Base-by-base conservation (phyloP, 2,797 vertebrate genomes). In the Acanthurus tractus region DNA sequence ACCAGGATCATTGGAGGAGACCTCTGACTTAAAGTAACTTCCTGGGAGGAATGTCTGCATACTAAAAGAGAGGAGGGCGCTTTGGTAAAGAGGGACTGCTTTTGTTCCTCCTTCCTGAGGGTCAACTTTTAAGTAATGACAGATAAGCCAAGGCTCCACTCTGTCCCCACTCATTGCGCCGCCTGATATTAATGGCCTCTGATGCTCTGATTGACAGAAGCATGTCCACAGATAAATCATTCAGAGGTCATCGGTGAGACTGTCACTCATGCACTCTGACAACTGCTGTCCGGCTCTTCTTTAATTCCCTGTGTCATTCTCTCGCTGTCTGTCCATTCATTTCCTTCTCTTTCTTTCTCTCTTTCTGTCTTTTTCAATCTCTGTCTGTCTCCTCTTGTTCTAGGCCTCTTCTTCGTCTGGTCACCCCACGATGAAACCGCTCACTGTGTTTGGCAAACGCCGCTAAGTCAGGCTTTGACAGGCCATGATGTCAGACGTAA, bases 211-310 rank as follows among this genome's bases (percentile, higher is more conserved):
- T 88, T 74, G 90, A 92, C 90, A 76, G 87, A 89, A 80, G 78
- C 86, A 85, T 90, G 92, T 92, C 85, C 77, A 46, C 67, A 86
- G 86, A 93, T 92, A 88, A 91, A 92, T 92, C 93, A 89, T 92
- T 92, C 86, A 88, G 83, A 90, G 89, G 91, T 93, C 91, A 87
- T 88, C 25, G 78, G 76, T 78, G 86, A 76, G 87, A 75, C 89
- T 87, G 91, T 89, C 94, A 90, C 64, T 94, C 89, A 85, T 12
- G 7, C 1, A 3, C 59, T 63, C 63, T 70, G 84, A 89, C 54
- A 68, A 62, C 81, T 68, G 81, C 76, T 74, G 79, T 89, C 82
- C 88, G 76, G 56, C 75, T 66, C 56, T 64, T 59, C 70, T 83
- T 65, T 79, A 69, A 36, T 81, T 75, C 66, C 55, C 72, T 36